These are phyloP conservation scores for Lymantria dispar DNA, from an alignment of 2,888 invertebrate species.

Conservation along the genomic window DNA sequence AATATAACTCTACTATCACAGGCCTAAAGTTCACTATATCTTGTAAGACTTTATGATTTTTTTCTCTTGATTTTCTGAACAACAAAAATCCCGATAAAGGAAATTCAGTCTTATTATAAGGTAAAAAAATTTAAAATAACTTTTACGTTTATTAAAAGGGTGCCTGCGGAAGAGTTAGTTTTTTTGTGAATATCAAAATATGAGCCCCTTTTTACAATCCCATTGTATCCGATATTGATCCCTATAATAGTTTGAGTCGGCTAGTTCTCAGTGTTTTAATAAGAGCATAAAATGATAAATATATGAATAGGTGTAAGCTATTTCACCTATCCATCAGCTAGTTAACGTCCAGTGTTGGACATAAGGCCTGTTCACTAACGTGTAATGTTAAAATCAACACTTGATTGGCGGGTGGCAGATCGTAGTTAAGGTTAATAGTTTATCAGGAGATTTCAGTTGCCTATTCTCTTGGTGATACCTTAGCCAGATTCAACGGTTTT, in stretches of 20 bases:
- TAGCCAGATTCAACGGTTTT: too few species aligned
- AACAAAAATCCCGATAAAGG: constrained; percentile 58
- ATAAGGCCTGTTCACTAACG: too few species aligned
- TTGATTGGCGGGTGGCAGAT: too few species aligned
- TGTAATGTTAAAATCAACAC: too few species aligned
- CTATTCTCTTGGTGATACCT: not conserved
- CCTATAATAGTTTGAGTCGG: constrained; percentile 75
- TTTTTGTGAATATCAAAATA: constrained; percentile 81
- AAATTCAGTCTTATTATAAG: constrained; percentile 56
- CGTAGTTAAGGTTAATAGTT: constrained; percentile 10
- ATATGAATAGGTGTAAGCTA: constrained; percentile 29
- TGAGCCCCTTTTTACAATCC: constrained; percentile 81
- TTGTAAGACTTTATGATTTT: constrained; percentile 39
- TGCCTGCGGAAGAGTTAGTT: constrained; percentile 72
- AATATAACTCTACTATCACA: constrained; percentile 40
- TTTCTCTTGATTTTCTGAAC: constrained; percentile 64
- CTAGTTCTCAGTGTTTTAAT: constrained; percentile 72
- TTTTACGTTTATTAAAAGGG: constrained; percentile 42
- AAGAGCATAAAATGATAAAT: constrained; percentile 67
- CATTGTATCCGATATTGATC: constrained; percentile 81
- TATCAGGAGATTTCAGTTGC: constrained; percentile 29
- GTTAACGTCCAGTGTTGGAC: too few species aligned
- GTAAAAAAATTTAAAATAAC: constrained; percentile 45
- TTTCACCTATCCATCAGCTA: too few species aligned
- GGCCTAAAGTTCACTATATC: constrained; percentile 39